A percentile compares a stretch with the other conserved stretches of the same genome.
Conservation (phyloP, 2,113 vertebrate genomes). For the Pterocles gutturalis region DNA sequence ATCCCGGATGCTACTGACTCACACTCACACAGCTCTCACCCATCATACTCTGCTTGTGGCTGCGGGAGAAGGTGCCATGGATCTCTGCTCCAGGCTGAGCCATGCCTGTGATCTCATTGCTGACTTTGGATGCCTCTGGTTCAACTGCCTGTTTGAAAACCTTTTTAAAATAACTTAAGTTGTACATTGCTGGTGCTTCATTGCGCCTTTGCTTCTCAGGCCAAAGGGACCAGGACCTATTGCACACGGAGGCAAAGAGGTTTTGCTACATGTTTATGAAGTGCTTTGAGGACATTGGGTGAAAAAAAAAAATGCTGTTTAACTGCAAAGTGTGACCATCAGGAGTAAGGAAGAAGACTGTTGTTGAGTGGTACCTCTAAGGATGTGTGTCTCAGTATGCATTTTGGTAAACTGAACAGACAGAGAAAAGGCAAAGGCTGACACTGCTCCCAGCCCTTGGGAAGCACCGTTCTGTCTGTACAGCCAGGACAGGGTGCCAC, state of each 20-base stretch:
- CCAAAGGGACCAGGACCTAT: neutral
- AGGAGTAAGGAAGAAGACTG: neutral
- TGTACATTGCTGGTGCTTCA: neutral
- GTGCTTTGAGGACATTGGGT: neutral
- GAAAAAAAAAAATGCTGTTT: neutral
- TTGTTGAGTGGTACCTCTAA: neutral
- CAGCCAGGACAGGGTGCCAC: fast-evolving
- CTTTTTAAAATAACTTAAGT: neutral
- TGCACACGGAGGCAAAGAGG: neutral
- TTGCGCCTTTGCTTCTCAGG: neutral
- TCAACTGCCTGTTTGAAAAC: fast-evolving
- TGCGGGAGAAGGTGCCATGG: neutral
- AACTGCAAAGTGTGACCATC: neutral
- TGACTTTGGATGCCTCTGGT: neutral
- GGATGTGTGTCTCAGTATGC: no score
- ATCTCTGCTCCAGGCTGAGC: neutral
- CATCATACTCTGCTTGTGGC: fast-evolving
- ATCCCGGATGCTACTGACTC: neutral
- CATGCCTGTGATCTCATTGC: neutral
- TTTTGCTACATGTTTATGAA: neutral
- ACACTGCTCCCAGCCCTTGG: neutral
- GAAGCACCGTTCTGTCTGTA: neutral
- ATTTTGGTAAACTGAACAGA: neutral
- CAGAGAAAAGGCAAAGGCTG: neutral
- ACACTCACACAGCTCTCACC: fast-evolving